Percentiles rank a stretch among this genome's conserved stretches.
Conservation (phyloP, 2,888 invertebrate genomes). For the Cremastobaeus sp. region DNA sequence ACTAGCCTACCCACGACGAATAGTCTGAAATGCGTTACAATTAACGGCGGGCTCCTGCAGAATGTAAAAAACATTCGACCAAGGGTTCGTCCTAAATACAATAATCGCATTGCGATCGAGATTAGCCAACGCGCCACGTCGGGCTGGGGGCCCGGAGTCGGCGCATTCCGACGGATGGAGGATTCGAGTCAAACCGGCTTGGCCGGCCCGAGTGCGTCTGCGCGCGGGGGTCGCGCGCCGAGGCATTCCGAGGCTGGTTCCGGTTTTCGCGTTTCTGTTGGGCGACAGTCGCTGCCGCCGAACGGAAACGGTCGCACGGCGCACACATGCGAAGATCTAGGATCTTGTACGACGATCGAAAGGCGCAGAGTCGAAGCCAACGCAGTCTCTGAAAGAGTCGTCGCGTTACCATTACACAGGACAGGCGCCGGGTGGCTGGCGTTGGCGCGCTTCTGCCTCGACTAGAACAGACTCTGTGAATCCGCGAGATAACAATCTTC, state of each 20-base stretch:
- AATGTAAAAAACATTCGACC: slow-evolving; percentile 56
- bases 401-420: slow-evolving; percentile 54
- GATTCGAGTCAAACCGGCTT: too few species aligned
- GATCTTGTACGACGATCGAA: too few species aligned
- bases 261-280: too few species aligned
- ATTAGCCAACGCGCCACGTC: slow-evolving; percentile 31
- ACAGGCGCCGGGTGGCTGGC: slow-evolving; percentile 50
- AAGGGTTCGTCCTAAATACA: slow-evolving; percentile 42
- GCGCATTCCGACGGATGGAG: too few species aligned
- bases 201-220: too few species aligned
- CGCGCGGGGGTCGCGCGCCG: too few species aligned
- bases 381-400: too few species aligned
- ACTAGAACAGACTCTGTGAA: slow-evolving; percentile 58
- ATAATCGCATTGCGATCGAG: slow-evolving; percentile 58
- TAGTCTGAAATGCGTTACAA: slow-evolving; percentile 46
- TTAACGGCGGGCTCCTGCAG: slow-evolving; percentile 49
- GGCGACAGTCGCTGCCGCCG: too few species aligned
- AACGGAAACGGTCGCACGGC: too few species aligned
- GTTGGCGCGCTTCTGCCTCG: slow-evolving; percentile 54
- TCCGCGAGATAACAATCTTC: not conserved
- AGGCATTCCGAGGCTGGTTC: too few species aligned
- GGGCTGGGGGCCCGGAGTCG: slow-evolving; percentile 2
- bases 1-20: slow-evolving; percentile 15
- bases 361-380: too few species aligned
- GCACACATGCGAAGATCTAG: too few species aligned